Conservation (phyloP, 2,888 invertebrate genomes). For the Eledone cirrhosa region DNA sequence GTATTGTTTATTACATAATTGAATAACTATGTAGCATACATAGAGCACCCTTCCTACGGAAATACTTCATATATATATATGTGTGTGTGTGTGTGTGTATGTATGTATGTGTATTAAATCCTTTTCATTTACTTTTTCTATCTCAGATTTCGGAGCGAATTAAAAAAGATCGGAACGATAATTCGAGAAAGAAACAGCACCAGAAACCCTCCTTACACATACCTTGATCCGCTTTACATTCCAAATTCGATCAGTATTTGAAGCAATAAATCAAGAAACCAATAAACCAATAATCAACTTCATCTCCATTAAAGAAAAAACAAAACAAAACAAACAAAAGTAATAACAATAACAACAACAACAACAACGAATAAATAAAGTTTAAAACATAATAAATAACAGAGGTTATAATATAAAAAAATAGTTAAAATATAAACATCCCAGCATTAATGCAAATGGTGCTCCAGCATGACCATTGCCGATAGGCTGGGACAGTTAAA, state of each 20-base stretch:
- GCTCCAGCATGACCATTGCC: too few species aligned
- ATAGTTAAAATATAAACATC: too few species aligned
- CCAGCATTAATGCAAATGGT: too few species aligned
- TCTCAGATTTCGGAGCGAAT: slow-evolving; percentile 63
- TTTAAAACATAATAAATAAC: neutral
- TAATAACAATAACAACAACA: neutral
- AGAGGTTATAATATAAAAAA: neutral
- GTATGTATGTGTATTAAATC: too few species aligned
- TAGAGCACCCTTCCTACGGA: too few species aligned
- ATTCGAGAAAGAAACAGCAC: slow-evolving; percentile 63
- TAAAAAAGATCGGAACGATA: slow-evolving; percentile 57
- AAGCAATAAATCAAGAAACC: neutral
- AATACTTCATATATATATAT: too few species aligned
- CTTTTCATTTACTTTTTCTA: slow-evolving; percentile 7
- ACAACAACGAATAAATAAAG: neutral
- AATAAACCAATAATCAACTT: neutral
- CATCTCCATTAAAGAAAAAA: neutral
- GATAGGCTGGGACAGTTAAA: too few species aligned
- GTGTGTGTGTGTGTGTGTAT: too few species aligned
- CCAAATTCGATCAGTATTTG: slow-evolving; percentile 67
- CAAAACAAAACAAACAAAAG: neutral
- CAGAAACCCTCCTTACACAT: slow-evolving; percentile 59
- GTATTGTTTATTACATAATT: too few species aligned
- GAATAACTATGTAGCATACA: too few species aligned
- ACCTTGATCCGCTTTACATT: slow-evolving; percentile 66